These are phyloP conservation scores for Cantharis lateralis DNA, from an alignment of 2,888 invertebrate species.

Conservation along the genomic window DNA sequence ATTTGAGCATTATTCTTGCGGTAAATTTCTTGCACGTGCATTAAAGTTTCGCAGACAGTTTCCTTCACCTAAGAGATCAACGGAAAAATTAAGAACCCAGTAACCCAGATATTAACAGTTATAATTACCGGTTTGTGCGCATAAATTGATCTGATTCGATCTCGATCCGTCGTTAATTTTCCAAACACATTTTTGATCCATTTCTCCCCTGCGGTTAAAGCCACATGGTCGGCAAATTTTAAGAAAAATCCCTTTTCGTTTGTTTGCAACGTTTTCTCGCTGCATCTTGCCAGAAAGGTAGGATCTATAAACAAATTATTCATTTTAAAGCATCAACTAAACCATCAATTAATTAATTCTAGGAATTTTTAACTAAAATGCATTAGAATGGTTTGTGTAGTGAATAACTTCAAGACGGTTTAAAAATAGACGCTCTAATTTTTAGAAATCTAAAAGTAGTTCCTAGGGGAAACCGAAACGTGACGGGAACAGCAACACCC, in stretches of 20 bases:
- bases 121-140: conserved; percentile 58
- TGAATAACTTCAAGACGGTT: not conserved
- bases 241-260: conserved; percentile 77
- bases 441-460: not conserved
- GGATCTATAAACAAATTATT: conserved; percentile 5
- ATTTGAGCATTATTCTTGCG: conserved; percentile 69
- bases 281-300: conserved; percentile 68
- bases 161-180: conserved; percentile 61
- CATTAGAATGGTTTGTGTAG: not conserved
- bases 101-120: not conserved
- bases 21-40: conserved; percentile 69
- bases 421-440: not conserved
- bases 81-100: not conserved
- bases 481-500: not conserved
- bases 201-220: conserved; percentile 58
- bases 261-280: conserved; percentile 75
- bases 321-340: conserved; percentile 3
- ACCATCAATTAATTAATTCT: not conserved
- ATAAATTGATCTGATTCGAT: conserved; percentile 63
- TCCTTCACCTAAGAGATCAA: conserved; percentile 45
- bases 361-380: not conserved
- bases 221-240: conserved; percentile 66
- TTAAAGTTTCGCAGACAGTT: conserved; percentile 62
- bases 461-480: not conserved
- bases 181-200: conserved; percentile 69